A percentile compares a stretch with the other conserved stretches of the same genome.
Conservation (phyloP, 1,140 invertebrate species). For the Paramacrobiotus metropolitanus region DNA sequence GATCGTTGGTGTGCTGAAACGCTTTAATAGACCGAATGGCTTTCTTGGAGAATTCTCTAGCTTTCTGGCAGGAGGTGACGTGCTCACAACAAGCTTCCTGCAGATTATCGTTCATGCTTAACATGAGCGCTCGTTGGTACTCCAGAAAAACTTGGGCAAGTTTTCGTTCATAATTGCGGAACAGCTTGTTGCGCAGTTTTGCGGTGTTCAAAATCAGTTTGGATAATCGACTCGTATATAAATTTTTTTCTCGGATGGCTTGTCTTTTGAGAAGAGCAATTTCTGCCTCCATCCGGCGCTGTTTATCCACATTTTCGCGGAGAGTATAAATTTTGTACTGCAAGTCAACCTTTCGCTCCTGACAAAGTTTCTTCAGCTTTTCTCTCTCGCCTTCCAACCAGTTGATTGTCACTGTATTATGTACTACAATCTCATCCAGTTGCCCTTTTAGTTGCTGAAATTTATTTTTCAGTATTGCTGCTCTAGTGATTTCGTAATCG, state of each 20-base stretch:
- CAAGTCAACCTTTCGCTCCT: neutral
- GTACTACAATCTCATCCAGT: too few relatives aligned
- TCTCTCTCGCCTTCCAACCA: neutral
- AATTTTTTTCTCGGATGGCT: neutral
- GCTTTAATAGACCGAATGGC: neutral
- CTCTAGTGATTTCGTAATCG: neutral
- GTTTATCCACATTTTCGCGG: neutral
- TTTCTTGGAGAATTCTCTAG: neutral
- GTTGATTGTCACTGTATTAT: too few relatives aligned
- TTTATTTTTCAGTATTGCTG: neutral
- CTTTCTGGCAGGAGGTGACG: neutral
- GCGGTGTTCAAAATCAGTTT: neutral
- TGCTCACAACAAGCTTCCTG: neutral
- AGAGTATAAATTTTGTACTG: neutral
- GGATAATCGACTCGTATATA: neutral
- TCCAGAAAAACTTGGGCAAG: neutral
- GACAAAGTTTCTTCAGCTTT: neutral
- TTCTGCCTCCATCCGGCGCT: neutral
- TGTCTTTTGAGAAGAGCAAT: neutral
- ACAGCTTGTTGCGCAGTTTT: neutral
- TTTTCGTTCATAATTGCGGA: neutral
- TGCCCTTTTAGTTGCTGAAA: neutral
- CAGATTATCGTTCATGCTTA: conserved; percentile 2
- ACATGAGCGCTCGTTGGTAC: neutral
- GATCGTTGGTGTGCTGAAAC: neutral